Percentiles rank a stretch among this genome's conserved stretches.
Conservation (phyloP, 2,888 invertebrate genomes). For the Callyntrura sp. region DNA sequence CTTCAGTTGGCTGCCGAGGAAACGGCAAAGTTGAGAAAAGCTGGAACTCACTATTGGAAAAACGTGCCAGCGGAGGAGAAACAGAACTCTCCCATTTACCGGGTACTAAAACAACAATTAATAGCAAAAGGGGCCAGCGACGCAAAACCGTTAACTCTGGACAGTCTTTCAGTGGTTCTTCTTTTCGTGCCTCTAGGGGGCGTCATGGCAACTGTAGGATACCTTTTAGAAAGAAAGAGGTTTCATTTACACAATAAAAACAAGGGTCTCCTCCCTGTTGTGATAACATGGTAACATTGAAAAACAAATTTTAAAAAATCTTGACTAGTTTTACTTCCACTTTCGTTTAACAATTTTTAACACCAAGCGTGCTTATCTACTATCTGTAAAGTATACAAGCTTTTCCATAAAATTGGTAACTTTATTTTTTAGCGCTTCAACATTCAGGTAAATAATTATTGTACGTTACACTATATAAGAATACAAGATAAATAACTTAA, state of each 20-base stretch:
- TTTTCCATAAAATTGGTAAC: no score
- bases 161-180: constrained; percentile 47
- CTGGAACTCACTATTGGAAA: constrained; percentile 52
- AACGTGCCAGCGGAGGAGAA: neutral
- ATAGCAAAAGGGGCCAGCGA: constrained; percentile 44
- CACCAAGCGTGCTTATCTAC: no score
- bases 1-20: constrained; percentile 62
- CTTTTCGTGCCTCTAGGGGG: constrained; percentile 56
- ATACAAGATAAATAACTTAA: no score
- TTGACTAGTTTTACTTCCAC: no score
- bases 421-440: no score
- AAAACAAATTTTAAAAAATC: no score
- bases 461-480: no score
- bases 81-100: neutral
- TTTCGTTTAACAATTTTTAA: no score
- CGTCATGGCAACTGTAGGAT: neutral
- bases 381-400: no score
- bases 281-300: no score
- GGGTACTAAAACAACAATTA: neutral
- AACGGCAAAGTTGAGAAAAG: constrained; percentile 56
- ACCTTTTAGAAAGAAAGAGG: constrained; percentile 6
- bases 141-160: constrained; percentile 46
- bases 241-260: neutral
- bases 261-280: no score
- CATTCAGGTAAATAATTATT: no score